These are phyloP conservation scores for Timandra comae DNA, from an alignment of 2,888 invertebrate species.

Conservation along the genomic window DNA sequence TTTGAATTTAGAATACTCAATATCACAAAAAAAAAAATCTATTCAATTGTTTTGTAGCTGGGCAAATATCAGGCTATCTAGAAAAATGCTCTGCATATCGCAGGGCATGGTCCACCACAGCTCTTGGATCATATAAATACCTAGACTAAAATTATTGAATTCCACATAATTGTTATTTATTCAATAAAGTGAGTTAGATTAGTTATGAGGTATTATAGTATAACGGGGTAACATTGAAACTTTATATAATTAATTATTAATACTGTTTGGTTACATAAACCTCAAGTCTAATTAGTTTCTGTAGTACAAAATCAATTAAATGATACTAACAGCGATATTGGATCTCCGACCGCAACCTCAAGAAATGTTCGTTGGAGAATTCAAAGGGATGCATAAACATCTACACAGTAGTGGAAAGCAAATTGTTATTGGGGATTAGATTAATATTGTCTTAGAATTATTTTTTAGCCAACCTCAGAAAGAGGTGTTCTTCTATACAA, in stretches of 20 bases:
- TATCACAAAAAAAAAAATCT: too few relatives aligned
- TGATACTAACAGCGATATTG: conserved; percentile 54
- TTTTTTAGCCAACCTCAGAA: too few relatives aligned
- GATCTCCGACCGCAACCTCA: conserved; percentile 53
- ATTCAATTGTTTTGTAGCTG: too few relatives aligned
- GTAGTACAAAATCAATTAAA: conserved; percentile 71
- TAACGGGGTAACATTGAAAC: conserved; percentile 23
- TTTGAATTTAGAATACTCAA: too few relatives aligned
- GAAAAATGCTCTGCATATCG: too few relatives aligned
- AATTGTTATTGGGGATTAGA: conserved; percentile 34
- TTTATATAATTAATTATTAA: conserved; percentile 61
- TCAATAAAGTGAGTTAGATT: conserved; percentile 43
- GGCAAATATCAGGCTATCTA: too few relatives aligned
- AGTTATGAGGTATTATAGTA: conserved; percentile 41
- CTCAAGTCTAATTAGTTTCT: conserved; percentile 72
- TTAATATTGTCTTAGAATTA: too few relatives aligned
- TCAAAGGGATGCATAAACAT: conserved; percentile 51
- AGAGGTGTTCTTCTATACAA: too few relatives aligned
- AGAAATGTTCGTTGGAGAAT: conserved; percentile 50
- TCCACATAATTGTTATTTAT: conserved; percentile 25
- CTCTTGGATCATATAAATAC: too few relatives aligned
- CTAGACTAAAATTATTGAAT: too few relatives aligned
- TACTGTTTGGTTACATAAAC: conserved; percentile 63
- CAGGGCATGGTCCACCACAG: too few relatives aligned
- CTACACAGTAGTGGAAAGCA: conserved; percentile 28